Base-by-base conservation (phyloP, 2,113 vertebrate species). In the Corydoras sp. region DNA sequence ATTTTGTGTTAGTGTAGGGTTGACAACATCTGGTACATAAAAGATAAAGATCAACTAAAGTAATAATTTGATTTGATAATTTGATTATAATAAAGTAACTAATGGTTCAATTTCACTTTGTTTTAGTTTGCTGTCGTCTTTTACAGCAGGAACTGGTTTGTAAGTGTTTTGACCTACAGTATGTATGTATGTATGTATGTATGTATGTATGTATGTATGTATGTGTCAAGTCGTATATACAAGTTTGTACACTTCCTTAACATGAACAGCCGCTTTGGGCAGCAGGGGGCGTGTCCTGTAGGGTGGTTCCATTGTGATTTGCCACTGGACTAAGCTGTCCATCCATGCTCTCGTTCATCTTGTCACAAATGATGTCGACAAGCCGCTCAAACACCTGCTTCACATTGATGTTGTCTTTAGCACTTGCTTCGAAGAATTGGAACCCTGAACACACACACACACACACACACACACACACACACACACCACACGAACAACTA, bases 371-470 rank as follows among this genome's bases (percentile, higher is more conserved):
- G 73, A 91, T 68, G 12, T 96, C 93, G 65, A 94, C 93, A 49
- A 96, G 85, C 51, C 86, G 88, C 75, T 96, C 94, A 1, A 96
- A 96, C 54, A 92, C 92, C 83, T 96, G 92, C 79, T 93, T 94
- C 79, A 96, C 93, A 0, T 96, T 95, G 69, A 94, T 80, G 81
- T 93, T 93, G 79, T 94, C 93, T 83, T 95, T 96, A 62, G 93
- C 94, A 0, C 94, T 96, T 70, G 92, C 90, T 78, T 96, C 94
- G 0, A 95, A 95, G 86, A 95, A 95, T 81, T 92, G 90, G 51
- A 94, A 96, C 12, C 92, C 94, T 92, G 68, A 9, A 60, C 3
- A 50, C 2, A 53, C n/a, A n/a, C n/a, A n/a, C n/a, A n/a, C n/a
- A n/a, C n/a, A n/a, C n/a, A n/a, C n/a, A n/a, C n/a, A n/a, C n/a